Evolutionary conservation across 2,888 invertebrate genomes (phyloP), one percentile per base, ranked within the genome.

Genomic region (Antheraea assamensis): DNA sequence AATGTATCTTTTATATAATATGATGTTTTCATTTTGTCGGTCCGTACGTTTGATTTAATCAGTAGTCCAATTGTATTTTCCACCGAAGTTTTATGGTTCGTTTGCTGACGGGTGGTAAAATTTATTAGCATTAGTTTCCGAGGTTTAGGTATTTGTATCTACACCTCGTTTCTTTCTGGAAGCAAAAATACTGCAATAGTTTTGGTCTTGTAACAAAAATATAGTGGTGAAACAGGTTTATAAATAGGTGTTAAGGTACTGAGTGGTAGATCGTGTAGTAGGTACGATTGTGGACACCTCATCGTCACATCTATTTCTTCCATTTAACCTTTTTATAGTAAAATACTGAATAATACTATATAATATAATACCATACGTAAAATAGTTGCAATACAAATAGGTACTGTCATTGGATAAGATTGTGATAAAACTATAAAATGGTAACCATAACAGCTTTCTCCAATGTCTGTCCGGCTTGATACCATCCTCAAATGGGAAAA

Each of bases 1-100:
- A 55, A 72, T 72, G 61, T 30, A 64, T 64, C 61, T 4, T 13
- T 64, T 35, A 68, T 31, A 68, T 35, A 31, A 35, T 68, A 68
- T 68, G 35, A 68, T 35, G 31, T 35, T 72, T 72, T 71, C 49
- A 71, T 55, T 55, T 8, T 17, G 35, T 55, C 8, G 7, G n/a
- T 21, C 30, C 61, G 17, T 27, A 64, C 30, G 61, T 64, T 64
- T 64, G 17, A 30, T 64, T 64, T 64, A 64, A 64, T 64, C 61
- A 64, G 30, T 17, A 27, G 30, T 30, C 27, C 61, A 64, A 30
- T 64, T 30, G 30, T 27, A 17, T 64, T 30, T 30, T 27, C 61
- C 17, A 17, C 4, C 17, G 5, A 30, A 30, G 27, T 27, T 30
- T 30, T 64, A 58, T 58, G 24, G 58, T 58, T 24, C 58, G 24